A percentile compares a stretch with the other conserved stretches of the same genome.
These are phyloP conservation scores for Drosophila seguyi DNA, from an alignment of 1,140 invertebrate species.

Conservation along the genomic window DNA sequence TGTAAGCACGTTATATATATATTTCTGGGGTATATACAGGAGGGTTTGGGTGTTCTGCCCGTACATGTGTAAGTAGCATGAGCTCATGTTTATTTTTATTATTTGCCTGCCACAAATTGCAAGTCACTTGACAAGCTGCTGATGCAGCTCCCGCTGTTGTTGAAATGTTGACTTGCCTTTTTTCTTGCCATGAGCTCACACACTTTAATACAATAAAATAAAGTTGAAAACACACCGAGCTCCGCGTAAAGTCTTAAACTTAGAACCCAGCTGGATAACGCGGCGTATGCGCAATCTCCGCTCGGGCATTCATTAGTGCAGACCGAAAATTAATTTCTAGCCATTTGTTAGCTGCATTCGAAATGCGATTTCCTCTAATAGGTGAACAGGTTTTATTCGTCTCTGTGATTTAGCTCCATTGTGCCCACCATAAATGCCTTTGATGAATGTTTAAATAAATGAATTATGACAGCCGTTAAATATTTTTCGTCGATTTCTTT, in stretches of 20 bases:
- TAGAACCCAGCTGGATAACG: slow-evolving; percentile 52
- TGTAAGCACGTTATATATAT: slow-evolving; percentile 13
- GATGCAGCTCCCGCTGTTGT: slow-evolving; percentile 85
- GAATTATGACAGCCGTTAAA: slow-evolving; percentile 80
- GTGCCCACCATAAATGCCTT: slow-evolving; percentile 28
- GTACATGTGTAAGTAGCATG: slow-evolving; percentile 80
- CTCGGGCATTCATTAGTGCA: slow-evolving; percentile 56
- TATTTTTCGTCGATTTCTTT: slow-evolving; percentile 57
- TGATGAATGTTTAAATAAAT: slow-evolving; percentile 73
- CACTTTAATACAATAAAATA: slow-evolving; percentile 33
- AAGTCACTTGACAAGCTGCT: slow-evolving; percentile 85
- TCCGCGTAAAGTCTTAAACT: slow-evolving; percentile 38
- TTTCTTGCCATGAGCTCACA: slow-evolving; percentile 68
- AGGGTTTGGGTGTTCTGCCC: slow-evolving; percentile 60
- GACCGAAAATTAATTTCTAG: slow-evolving; percentile 65
- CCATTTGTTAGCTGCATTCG: slow-evolving; percentile 64
- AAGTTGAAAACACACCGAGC: slow-evolving; percentile 32
- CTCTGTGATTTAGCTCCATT: slow-evolving; percentile 1
- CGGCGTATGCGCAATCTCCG: slow-evolving; percentile 69
- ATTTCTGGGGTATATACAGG: slow-evolving; percentile 4
- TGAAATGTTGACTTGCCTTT: slow-evolving; percentile 85
- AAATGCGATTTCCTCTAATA: slow-evolving; percentile 49
- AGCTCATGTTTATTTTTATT: slow-evolving; percentile 85
- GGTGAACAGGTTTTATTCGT: slow-evolving; percentile 32
- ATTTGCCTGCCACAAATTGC: slow-evolving; percentile 80